Percentiles rank a stretch among this genome's conserved stretches.
phyloP scores from a whole-genome alignment of 2,113 vertebrate genomes.

The Capricornis sumatraensis region DNA sequence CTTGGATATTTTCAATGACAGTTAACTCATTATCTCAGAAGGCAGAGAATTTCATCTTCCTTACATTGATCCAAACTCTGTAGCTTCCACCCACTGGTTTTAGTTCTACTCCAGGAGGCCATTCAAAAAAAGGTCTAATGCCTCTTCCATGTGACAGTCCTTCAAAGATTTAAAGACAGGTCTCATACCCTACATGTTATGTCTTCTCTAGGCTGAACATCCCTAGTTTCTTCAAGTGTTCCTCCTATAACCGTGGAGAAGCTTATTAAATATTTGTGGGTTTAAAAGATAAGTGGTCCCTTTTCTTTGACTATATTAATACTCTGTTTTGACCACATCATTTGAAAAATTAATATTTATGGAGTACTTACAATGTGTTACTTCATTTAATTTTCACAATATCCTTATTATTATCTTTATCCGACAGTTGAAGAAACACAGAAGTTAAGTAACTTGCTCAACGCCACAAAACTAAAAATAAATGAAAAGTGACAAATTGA shows the following conservation, averaged over 20 bases:
- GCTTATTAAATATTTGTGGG: neutral
- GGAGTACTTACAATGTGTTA: neutral
- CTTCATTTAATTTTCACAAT: neutral
- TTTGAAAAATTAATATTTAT: neutral
- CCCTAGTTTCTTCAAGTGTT: neutral
- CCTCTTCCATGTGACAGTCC: neutral
- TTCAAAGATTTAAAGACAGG: neutral
- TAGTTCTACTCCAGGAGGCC: neutral
- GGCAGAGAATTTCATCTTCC: neutral
- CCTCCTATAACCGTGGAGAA: neutral
- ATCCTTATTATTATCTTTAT: neutral
- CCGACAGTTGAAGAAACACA: neutral
- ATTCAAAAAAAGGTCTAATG: neutral
- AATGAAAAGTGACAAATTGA: neutral
- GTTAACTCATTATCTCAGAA: neutral
- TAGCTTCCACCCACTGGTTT: neutral
- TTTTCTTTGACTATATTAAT: neutral
- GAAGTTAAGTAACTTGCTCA: neutral
- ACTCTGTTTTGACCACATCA: neutral
- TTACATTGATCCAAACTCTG: neutral
- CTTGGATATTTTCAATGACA: neutral
- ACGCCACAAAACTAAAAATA: neutral
- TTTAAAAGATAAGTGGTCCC: neutral
- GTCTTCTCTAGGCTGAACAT: neutral
- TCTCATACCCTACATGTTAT: neutral